phyloP scores from a whole-genome alignment of 2,113 vertebrate genomes.

The Oreamnos americanus region DNA sequence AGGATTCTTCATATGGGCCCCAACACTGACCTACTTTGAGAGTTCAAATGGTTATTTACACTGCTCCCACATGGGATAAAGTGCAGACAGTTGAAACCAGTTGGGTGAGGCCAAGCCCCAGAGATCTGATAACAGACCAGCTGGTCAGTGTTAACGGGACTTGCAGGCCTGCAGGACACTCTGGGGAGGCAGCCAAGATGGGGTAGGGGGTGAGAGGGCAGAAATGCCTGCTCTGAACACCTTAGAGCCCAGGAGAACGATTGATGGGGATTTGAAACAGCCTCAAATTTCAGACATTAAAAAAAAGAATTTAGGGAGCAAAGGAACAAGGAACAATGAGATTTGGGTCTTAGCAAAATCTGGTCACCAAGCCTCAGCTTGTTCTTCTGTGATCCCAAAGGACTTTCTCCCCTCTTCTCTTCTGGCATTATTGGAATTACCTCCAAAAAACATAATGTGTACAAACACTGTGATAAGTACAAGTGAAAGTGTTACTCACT shows the following conservation, averaged over 20 bases:
- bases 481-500: background rate
- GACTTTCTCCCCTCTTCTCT: background rate
- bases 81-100: constrained; percentile 9
- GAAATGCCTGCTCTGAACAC: background rate
- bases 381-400: background rate
- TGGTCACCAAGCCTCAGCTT: fast-evolving
- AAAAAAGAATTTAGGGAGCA: background rate
- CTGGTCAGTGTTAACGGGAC: constrained; percentile 9
- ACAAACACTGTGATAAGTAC: background rate
- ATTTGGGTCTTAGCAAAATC: background rate
- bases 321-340: background rate
- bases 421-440: background rate
- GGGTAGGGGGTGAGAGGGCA: background rate
- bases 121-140: background rate
- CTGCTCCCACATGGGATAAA: background rate
- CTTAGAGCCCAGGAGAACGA: background rate
- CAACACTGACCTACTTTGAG: background rate
- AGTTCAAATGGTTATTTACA: constrained; percentile 1
- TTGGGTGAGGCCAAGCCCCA: background rate
- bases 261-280: fast-evolving
- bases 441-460: background rate
- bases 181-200: background rate
- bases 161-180: background rate
- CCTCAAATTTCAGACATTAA: background rate
- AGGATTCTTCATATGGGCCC: background rate